Base-by-base conservation (phyloP, 2,113 vertebrate species). In the Ibidorhyncha struthersii region DNA sequence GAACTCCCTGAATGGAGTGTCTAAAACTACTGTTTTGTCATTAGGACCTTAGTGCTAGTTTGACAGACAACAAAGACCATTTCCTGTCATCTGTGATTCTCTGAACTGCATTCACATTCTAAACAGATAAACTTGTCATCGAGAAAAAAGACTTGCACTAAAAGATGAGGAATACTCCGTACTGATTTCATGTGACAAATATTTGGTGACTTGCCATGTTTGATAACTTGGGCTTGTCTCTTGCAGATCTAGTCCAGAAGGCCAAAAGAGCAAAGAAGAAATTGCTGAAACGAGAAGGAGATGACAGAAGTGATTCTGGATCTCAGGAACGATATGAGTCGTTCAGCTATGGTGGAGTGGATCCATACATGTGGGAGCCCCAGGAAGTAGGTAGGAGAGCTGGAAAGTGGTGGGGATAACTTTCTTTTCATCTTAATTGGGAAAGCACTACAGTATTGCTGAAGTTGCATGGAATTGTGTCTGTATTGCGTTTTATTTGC, bases 291-390 rank as follows among this genome's bases (percentile, higher is more conserved):
- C 97, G 97, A 59, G 99, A 99, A 74, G 99, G 99, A 74, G 99
- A 99, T 29, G 99, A 99, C 73, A 98, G 99, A 90, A 90, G 87
- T 6, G 99, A 99, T 16, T 98, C 98, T 4, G 99, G 98, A 49
- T 98, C 97, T 81, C 98, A 98, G 84, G 98, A 98, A 4, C 97
- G 97, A 83, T 99, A 99, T 2, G 99, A 99, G 74, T 99, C 99
- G 8, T 99, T 99, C 97, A 99, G 98, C 96, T 99, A 99, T 78
- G 99, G 99, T 30, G 99, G 99, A 74, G 98, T 99, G 25, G 99
- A 99, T 95, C 99, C 99, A 0, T 99, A 98, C 87, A 99, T 99
- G 99, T 99, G 99, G 99, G 99, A 99, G 91, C 99, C 99, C 53
- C 99, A 99, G 96, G 99, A 99, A 96, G 98, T 99, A 63, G 99